Evolutionary conservation across 1,140 invertebrate species (phyloP), one percentile per base, ranked within the genome.

Genomic region (Ceratosolen fusciceps): DNA sequence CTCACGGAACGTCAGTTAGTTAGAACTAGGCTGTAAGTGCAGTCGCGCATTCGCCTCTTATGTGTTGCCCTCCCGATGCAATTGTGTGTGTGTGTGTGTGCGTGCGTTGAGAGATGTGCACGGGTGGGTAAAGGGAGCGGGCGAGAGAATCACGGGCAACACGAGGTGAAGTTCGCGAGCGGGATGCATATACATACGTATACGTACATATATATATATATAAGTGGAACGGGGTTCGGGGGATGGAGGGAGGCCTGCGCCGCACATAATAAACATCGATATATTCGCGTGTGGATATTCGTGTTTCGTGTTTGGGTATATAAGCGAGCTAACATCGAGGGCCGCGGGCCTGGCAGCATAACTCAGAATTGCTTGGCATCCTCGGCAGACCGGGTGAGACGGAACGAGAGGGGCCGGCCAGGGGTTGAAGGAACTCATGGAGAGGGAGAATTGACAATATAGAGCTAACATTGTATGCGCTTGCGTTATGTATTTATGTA

Each of bases 401-500:
- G n/a, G 62, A 21, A 21, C 3, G 87, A 87, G 60, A 24, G 49
- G 14, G 31, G 4, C 8, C 34, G 52, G 47, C 31, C 58, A 29
- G 49, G 21, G 71, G n/a, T n/a, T n/a, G n/a, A n/a, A n/a, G n/a
- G n/a, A n/a, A n/a, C n/a, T n/a, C n/a, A n/a, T n/a, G 2, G 60
- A 29, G 62, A 43, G 87, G 88, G 87, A 90, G 88, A 89, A 90
- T 89, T 89, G 89, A 90, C 89, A 90, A 89, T 86, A 88, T 88
- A 89, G 88, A 85, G 86, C 88, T 88, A 90, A 90, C 89, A 89
- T 90, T 90, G 89, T 90, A 90, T 89, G 86, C 88, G 86, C 83
- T 86, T 85, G 86, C 89, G 89, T 90, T 90, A 90, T 90, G 89
- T 90, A 90, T 90, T 90, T 90, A 90, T 90, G 89, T 90, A 90